A percentile compares a stretch with the other conserved stretches of the same genome.
phyloP scores from a whole-genome alignment of 2,888 invertebrate species.

The Subacronicta megacephala region DNA sequence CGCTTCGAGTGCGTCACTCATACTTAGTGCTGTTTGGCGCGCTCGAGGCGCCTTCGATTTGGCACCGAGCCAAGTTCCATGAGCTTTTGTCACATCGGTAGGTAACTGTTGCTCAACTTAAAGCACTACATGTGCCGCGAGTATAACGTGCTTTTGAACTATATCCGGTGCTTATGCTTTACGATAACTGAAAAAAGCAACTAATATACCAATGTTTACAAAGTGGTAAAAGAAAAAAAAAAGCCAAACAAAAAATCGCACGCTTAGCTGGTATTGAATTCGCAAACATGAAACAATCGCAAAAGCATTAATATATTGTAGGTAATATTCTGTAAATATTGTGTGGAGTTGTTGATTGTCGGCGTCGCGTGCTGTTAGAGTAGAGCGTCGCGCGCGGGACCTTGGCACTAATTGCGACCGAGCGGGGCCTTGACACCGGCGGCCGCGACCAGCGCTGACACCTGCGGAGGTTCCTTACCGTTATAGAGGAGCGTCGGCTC shows the following conservation, averaged over 20 bases:
- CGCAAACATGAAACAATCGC: slow-evolving; percentile 76
- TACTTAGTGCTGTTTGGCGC: slow-evolving; percentile 31
- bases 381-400: slow-evolving; percentile 32
- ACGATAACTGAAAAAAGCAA: slow-evolving; percentile 16
- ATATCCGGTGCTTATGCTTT: slow-evolving; percentile 37
- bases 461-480: slow-evolving; percentile 87
- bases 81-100: slow-evolving; percentile 39
- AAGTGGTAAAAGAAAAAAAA: slow-evolving; percentile 9
- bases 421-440: slow-evolving; percentile 73
- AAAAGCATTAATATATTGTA: slow-evolving; percentile 35
- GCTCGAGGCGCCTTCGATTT: slow-evolving; percentile 33
- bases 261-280: slow-evolving; percentile 70
- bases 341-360: slow-evolving; percentile 33
- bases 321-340: slow-evolving; percentile 16
- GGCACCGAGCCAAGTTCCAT: slow-evolving; percentile 52
- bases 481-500: slow-evolving; percentile 94
- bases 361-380: slow-evolving; percentile 39
- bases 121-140: slow-evolving; percentile 31
- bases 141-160: slow-evolving; percentile 45
- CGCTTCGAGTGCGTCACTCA: slow-evolving; percentile 28
- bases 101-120: slow-evolving; percentile 59
- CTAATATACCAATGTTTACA: slow-evolving; percentile 14
- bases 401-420: slow-evolving; percentile 44
- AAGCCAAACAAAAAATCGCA: slow-evolving; percentile 64
- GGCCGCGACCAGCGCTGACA: slow-evolving; percentile 87